Evolutionary conservation across 1,140 invertebrate species (phyloP), one percentile per base, ranked within the genome.

Genomic region (Drosophila asahinai): DNA sequence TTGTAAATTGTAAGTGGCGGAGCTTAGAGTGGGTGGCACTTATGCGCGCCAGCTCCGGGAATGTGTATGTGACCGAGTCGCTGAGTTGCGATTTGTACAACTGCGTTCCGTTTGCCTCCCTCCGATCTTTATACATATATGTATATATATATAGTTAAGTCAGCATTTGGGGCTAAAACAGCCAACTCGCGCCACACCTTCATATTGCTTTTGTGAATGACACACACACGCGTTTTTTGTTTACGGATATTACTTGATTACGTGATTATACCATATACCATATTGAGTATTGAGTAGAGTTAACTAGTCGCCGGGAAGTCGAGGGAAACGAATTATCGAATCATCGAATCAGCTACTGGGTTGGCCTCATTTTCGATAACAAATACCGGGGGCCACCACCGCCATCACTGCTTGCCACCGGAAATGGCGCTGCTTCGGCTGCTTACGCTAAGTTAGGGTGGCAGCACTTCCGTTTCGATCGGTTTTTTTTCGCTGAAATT

Each of bases 171-270:
- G 67, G 63, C 49, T 40, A 71, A 71, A 55, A 68, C 67, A 65
- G 78, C 51, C 60, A 81, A 82, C 83, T 86, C 83, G 75, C 49
- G 83, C 77, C 83, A 86, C 83, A 86, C 79, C 66, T 83, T 66
- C 48, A 86, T 86, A 86, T 86, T 86, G 83, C 83, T 86, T 86
- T 86, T 86, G 67, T 86, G 83, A 86, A 86, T 86, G 84, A 84
- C 54, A 71, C 65, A 78, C 78, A 61, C 54, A 57, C 65, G 83
- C 72, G 70, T 66, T 64, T 74, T 65, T 42, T 75, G 75, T 61
- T 60, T 59, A 36, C 38, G 49, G 60, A 48, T 59, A 65, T 75
- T 58, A 65, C 36, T 55, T 77, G 67, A 71, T 71, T 68, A 71
- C 67, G 54, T 71, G 67, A 71, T 57, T 71, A 71, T 68, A 57